Conservation (phyloP, 2,797 vertebrate species). For the Cuniculus paca region DNA sequence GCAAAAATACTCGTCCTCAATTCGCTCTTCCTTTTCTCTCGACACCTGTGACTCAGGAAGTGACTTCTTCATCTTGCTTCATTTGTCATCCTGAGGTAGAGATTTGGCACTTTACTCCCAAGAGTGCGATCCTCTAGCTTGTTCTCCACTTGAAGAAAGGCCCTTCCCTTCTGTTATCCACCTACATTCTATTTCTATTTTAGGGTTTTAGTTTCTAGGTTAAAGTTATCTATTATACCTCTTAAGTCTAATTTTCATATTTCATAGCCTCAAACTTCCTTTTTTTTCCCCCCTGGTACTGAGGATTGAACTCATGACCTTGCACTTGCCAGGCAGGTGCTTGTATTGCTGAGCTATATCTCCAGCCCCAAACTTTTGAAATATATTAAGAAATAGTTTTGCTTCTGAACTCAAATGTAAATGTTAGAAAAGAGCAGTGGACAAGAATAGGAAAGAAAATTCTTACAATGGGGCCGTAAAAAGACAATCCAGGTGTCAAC, state of each 20-base stretch:
- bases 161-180: not conserved
- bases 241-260: conserved; percentile 32
- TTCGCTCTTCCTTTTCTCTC: not conserved
- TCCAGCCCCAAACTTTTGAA: not conserved
- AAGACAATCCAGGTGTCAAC: not conserved
- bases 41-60: conserved; percentile 39
- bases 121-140: not conserved
- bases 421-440: conserved; percentile 8
- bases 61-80: not conserved
- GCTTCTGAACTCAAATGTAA: not conserved
- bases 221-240: not conserved
- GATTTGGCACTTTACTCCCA: not conserved
- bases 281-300: too few species aligned
- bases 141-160: not conserved
- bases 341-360: too few species aligned
- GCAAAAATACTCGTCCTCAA: conserved; percentile 25
- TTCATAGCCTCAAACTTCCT: not conserved
- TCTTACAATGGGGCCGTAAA: not conserved
- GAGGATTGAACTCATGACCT: too few species aligned
- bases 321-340: too few species aligned
- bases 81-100: not conserved
- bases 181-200: not conserved
- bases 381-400: conserved; percentile 30
- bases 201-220: not conserved
- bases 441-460: not conserved